Evolutionary conservation across 1,140 invertebrate genomes (phyloP).

Genomic region (Plectrocnemia conspersa): DNA sequence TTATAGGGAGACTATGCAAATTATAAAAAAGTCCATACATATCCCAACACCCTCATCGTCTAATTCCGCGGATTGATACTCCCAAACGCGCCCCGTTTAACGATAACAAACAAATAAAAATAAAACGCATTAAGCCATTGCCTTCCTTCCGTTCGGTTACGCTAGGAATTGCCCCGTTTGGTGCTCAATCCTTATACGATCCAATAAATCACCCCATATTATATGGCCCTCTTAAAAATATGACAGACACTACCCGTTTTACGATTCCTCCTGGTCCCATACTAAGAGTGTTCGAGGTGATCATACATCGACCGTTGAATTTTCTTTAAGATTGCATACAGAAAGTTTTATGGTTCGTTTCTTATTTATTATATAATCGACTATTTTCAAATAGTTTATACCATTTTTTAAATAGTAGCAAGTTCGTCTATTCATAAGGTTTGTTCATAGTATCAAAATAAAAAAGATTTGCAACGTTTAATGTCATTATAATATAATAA

Average conservation of each 20-base stretch:
- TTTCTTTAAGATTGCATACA: no score
- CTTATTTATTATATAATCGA: no score
- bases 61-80: constrained; percentile 10
- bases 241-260: constrained; percentile 34
- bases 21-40: not conserved
- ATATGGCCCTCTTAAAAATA: constrained; percentile 36
- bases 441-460: no score
- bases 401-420: no score
- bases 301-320: no score
- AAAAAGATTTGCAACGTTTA: no score
- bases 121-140: constrained; percentile 23
- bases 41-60: not conserved
- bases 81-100: not conserved
- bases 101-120: constrained; percentile 22
- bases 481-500: no score
- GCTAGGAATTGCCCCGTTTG: constrained; percentile 16
- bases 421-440: no score
- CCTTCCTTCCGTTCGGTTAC: constrained; percentile 22
- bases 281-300: no score
- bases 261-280: constrained; percentile 7
- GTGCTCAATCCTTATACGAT: constrained; percentile 21
- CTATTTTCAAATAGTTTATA: no score
- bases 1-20: no score
- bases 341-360: no score
- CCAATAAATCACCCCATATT: constrained; percentile 35